These are phyloP conservation scores for Craseonycteris thonglongyai DNA, from an alignment of 2,113 vertebrate species.

Conservation along the genomic window DNA sequence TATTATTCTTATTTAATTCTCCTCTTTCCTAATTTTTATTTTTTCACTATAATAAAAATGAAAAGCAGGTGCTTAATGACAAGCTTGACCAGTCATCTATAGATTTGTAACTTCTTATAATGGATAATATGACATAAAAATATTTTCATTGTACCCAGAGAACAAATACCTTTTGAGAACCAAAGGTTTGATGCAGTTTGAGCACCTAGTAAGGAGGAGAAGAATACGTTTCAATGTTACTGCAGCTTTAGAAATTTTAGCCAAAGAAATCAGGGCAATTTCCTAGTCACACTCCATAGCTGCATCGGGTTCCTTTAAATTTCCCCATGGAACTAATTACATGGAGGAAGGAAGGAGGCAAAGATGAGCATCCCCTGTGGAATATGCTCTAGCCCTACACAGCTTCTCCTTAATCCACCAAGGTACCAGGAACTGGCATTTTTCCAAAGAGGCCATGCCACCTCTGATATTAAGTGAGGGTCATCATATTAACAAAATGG, in stretches of 20 bases:
- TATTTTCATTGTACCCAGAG: background rate
- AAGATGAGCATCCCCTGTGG: background rate
- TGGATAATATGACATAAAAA: constrained; percentile 11
- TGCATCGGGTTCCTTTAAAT: background rate
- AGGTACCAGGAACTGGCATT: background rate
- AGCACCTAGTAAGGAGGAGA: background rate
- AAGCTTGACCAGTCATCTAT: background rate
- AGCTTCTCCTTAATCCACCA: background rate
- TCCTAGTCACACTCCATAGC: background rate
- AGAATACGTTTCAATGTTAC: background rate
- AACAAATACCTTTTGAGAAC: background rate
- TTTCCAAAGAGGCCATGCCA: background rate
- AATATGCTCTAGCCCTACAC: background rate
- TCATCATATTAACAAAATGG: background rate
- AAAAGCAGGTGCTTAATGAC: background rate
- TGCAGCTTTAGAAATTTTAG: constrained; percentile 30
- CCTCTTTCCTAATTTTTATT: background rate
- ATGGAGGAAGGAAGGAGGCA: constrained; percentile 24
- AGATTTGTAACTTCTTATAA: constrained; percentile 9
- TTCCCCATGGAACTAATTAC: constrained; percentile 28
- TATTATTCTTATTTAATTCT: background rate
- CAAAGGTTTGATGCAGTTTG: background rate
- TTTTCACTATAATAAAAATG: constrained; percentile 9
- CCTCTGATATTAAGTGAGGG: background rate
- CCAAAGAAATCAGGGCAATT: constrained; percentile 15